Conservation (phyloP, 2,113 vertebrate genomes). For the Cromileptes altivelis region DNA sequence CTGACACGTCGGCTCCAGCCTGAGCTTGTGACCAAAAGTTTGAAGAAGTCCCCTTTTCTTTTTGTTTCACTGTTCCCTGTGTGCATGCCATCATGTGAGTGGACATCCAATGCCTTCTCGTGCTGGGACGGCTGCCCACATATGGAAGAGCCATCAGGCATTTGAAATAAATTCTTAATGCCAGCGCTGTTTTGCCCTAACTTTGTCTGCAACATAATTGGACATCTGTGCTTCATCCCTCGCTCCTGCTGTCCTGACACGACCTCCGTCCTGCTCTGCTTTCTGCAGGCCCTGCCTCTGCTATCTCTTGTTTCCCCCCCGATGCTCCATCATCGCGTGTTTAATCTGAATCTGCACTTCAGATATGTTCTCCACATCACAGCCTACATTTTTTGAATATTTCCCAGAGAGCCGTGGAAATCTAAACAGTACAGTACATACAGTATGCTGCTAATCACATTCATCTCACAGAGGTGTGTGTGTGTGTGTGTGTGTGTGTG, state of each 20-base stretch:
- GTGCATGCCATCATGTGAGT: constrained; percentile 41
- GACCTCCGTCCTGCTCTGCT: constrained; percentile 55
- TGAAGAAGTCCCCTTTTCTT: too few species aligned
- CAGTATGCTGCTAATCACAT: constrained; percentile 11
- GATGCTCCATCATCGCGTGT: background rate
- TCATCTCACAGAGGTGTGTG: background rate
- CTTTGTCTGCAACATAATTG: constrained; percentile 69
- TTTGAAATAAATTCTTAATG: constrained; percentile 64
- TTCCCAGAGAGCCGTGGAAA: constrained; percentile 25
- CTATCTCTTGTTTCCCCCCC: constrained; percentile 2
- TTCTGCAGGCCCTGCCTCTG: constrained; percentile 26
- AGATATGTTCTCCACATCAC: background rate
- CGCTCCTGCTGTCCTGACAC: constrained; percentile 60
- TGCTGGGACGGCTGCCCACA: constrained; percentile 9
- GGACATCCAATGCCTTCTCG: constrained; percentile 22
- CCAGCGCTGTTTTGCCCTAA: constrained; percentile 54
- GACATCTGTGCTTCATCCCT: constrained; percentile 72
- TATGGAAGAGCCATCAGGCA: constrained; percentile 43
- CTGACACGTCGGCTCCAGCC: background rate
- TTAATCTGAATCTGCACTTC: constrained; percentile 15
- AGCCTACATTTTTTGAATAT: background rate
- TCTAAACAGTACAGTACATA: background rate
- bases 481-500: constrained; percentile 18
- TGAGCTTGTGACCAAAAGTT: background rate
- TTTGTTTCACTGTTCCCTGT: background rate